Conservation (phyloP, 2,113 vertebrate genomes). For the Azemiops feae region DNA sequence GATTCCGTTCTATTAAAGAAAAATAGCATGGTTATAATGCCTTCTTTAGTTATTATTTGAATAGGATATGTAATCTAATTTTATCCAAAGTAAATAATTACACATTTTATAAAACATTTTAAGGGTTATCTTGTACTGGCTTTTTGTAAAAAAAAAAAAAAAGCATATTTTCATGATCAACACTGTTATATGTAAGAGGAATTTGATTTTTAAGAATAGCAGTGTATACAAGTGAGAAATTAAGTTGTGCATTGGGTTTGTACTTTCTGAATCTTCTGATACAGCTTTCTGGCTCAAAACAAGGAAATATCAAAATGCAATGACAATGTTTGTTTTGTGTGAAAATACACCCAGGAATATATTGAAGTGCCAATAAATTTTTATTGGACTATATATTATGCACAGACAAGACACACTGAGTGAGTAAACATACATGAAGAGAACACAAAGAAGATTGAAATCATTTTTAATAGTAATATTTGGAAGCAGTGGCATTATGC, state of each 20-base stretch:
- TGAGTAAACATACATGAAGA: background rate
- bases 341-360: background rate
- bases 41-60: background rate
- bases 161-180: background rate
- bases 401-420: background rate
- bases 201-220: background rate
- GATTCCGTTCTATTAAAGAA: background rate
- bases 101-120: background rate
- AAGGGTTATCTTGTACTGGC: background rate
- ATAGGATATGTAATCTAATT: background rate
- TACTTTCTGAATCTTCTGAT: background rate
- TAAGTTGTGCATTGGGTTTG: background rate
- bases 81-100: background rate
- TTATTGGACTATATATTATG: background rate
- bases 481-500: background rate
- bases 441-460: background rate
- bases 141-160: background rate
- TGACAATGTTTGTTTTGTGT: background rate
- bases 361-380: background rate
- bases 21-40: background rate
- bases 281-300: background rate
- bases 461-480: background rate
- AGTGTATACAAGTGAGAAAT: background rate
- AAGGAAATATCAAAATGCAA: background rate
- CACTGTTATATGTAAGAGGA: background rate